phyloP scores from a whole-genome alignment of 2,797 vertebrate species.

The Anableps anableps region DNA sequence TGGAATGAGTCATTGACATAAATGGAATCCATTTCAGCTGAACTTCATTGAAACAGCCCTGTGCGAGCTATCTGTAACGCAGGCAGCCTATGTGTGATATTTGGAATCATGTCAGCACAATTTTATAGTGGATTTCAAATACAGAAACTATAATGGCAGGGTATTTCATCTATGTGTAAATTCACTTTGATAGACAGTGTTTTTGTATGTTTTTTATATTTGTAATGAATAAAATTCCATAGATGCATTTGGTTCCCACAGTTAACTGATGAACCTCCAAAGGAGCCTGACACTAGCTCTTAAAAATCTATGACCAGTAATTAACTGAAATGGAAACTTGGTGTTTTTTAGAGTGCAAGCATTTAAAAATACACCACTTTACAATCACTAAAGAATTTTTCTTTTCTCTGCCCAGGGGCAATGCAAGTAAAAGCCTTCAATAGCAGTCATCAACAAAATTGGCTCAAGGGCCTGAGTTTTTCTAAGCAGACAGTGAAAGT shows the following conservation, averaged over 20 bases:
- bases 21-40: constrained; percentile 41
- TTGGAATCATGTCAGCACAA: constrained; percentile 15
- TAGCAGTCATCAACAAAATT: not conserved
- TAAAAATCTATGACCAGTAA: not conserved
- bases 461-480: not conserved
- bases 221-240: not conserved
- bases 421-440: not conserved
- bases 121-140: constrained; percentile 20
- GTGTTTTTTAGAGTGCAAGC: not conserved
- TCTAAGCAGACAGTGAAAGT: not conserved
- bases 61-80: constrained; percentile 38
- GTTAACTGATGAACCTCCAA: not conserved
- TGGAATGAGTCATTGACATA: constrained; percentile 52
- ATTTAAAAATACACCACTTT: not conserved
- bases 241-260: not conserved
- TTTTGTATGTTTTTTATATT: not conserved
- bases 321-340: not conserved
- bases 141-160: not conserved
- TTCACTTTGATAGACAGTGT: not conserved
- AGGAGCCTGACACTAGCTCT: not conserved
- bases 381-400: not conserved
- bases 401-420: constrained; percentile 16
- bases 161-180: not conserved
- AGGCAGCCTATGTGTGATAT: constrained; percentile 29
- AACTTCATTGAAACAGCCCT: constrained; percentile 42